Evolutionary conservation across 2,113 vertebrate genomes (phyloP).

Genomic region (Oenanthe oenanthe): DNA sequence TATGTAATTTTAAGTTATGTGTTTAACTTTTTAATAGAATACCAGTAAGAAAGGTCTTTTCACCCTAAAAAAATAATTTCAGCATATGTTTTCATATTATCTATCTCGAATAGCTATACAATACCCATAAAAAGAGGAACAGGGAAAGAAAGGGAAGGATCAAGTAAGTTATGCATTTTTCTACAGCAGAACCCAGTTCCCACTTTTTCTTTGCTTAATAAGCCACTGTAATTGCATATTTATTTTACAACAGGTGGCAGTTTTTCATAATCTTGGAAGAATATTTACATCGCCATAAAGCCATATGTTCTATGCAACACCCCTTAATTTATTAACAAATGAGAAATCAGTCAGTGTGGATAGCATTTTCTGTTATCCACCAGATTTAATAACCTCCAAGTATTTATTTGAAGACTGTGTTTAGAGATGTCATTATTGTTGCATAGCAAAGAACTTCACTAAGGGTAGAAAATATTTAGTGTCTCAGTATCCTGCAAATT

Average conservation of each 20-base stretch:
- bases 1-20: neutral
- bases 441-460: conserved; percentile 30
- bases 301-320: conserved; percentile 3
- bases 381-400: neutral
- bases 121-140: neutral
- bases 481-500: conserved; percentile 31
- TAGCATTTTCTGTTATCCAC: neutral
- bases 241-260: neutral
- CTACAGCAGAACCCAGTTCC: neutral
- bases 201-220: neutral
- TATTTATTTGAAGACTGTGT: conserved; percentile 20
- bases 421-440: conserved; percentile 1
- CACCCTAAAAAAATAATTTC: neutral
- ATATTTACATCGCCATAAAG: neutral
- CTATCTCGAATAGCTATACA: neutral
- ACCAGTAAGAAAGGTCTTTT: neutral
- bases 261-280: conserved; percentile 7
- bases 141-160: neutral
- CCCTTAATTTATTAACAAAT: conserved; percentile 21
- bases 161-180: neutral
- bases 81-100: neutral
- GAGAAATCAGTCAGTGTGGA: neutral
- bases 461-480: conserved; percentile 20
- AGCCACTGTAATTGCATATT: neutral
- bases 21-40: neutral